Evolutionary conservation across 2,113 vertebrate genomes (phyloP).

Genomic region (Catharus bicknelli): DNA sequence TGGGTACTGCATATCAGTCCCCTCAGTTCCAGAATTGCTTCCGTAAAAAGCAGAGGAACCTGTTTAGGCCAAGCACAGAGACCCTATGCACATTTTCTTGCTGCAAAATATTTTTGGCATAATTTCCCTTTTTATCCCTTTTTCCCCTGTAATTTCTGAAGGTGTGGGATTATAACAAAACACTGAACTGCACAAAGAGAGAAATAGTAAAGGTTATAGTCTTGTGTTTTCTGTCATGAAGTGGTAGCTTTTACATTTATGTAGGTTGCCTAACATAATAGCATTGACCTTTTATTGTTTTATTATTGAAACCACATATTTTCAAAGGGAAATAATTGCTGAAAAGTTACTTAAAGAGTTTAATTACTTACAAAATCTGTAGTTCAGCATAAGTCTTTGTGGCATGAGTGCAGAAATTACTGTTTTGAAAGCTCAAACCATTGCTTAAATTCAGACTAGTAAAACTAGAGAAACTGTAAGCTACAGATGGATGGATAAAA

Average conservation of each 20-base stretch:
- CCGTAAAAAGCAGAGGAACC: neutral
- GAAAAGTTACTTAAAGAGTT: neutral
- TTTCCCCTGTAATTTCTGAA: neutral
- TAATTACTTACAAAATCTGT: neutral
- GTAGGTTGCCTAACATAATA: neutral
- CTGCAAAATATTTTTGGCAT: neutral
- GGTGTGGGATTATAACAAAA: neutral
- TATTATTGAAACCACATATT: neutral
- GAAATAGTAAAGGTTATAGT: neutral
- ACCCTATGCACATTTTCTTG: neutral
- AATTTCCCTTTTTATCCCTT: neutral
- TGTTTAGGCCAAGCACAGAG: neutral
- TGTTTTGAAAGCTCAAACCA: neutral
- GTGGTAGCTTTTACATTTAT: neutral
- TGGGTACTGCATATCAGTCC: neutral
- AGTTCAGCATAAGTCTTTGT: neutral
- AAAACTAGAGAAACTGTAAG: neutral
- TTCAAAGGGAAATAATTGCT: neutral
- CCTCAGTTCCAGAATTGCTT: neutral
- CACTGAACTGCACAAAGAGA: neutral
- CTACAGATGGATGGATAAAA: neutral
- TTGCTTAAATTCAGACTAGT: neutral
- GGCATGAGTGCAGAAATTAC: neutral
- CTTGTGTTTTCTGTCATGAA: neutral
- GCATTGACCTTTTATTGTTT: neutral